A percentile compares a stretch with the other conserved stretches of the same genome.
Evolutionary conservation across 2,797 vertebrate genomes (phyloP).

Genomic region (Acropternis orthonyx): DNA sequence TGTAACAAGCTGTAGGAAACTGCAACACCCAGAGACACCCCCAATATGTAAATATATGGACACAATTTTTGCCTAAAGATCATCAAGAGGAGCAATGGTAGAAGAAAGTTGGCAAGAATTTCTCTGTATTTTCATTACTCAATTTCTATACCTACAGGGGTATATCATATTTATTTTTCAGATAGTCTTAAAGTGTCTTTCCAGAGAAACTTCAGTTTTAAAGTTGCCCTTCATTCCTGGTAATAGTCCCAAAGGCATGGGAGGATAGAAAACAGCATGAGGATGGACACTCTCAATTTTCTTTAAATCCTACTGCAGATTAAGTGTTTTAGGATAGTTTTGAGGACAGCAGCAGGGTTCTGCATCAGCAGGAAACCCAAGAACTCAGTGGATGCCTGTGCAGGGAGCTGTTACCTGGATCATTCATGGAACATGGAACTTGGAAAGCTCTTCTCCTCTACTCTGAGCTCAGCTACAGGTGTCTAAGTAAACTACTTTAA

Average conservation of each 20-base stretch:
- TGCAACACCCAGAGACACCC: neutral
- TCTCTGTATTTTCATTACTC: neutral
- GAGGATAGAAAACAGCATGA: neutral
- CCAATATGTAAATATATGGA: rapidly evolving
- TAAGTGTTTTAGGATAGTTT: neutral
- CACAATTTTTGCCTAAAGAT: neutral
- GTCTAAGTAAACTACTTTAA: neutral
- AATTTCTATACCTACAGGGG: neutral
- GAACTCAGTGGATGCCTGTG: neutral
- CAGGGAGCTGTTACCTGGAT: neutral
- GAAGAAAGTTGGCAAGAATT: neutral
- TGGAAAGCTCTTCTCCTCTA: neutral
- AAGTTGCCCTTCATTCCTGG: neutral
- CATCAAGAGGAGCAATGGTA: neutral
- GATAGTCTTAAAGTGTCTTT: neutral
- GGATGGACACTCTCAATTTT: neutral
- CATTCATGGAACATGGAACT: neutral
- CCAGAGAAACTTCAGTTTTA: neutral
- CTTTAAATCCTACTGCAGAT: neutral
- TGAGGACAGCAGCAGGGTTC: neutral
- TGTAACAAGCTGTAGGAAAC: neutral
- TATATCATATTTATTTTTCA: neutral
- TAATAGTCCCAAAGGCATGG: neutral
- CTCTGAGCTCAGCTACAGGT: neutral
- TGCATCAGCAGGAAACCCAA: neutral